Evolutionary conservation across 2,888 invertebrate genomes (phyloP).

Genomic region (Tetragnatha montana): DNA sequence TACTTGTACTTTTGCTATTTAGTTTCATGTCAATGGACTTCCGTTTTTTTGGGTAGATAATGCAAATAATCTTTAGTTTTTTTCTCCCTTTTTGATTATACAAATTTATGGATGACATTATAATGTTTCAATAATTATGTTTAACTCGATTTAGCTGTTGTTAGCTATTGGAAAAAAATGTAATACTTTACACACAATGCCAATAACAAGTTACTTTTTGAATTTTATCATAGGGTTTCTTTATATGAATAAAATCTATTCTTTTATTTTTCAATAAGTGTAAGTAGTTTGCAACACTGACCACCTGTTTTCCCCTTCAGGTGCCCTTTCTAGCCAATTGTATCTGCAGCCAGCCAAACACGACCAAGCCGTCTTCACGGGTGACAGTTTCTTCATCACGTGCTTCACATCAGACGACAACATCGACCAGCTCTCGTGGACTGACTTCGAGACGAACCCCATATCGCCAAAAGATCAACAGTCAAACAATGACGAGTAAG

Average conservation of each 20-base stretch:
- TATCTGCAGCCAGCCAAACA: conserved; percentile 57
- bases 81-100: no score
- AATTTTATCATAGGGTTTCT: no score
- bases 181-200: no score
- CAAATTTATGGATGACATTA: not conserved
- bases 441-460: conserved; percentile 35
- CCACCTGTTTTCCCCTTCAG: conserved; percentile 17
- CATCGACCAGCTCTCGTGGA: conserved; percentile 58
- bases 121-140: no score
- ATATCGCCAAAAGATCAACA: not conserved
- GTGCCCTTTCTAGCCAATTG: conserved; percentile 47
- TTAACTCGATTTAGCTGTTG: no score
- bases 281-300: not conserved
- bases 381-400: conserved; percentile 61
- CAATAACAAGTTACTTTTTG: no score
- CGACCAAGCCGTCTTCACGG: conserved; percentile 56
- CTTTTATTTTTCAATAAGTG: not conserved
- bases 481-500: no score
- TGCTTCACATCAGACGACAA: conserved; percentile 64
- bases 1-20: no score
- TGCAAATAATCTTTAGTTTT: no score
- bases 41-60: no score
- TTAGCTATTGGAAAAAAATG: no score
- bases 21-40: no score
- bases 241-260: not conserved